Conservation (phyloP, 1,140 invertebrate species). For the Drosophila sp. region DNA sequence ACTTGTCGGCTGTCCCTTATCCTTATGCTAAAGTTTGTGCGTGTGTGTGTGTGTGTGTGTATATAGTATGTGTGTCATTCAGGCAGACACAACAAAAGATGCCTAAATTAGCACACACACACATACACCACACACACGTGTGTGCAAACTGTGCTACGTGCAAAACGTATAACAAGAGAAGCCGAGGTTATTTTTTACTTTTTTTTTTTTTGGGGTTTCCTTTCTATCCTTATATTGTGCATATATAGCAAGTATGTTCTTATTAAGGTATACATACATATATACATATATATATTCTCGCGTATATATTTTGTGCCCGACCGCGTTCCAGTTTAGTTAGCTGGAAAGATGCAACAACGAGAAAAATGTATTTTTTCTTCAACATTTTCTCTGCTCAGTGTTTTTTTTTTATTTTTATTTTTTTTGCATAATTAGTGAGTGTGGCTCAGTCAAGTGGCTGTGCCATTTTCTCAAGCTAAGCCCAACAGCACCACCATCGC, state of each 20-base stretch:
- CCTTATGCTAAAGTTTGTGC: background rate
- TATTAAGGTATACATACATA: background rate
- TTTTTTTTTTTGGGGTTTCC: constrained; percentile 34
- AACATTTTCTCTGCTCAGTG: background rate
- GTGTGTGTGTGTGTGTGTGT: constrained; percentile 14
- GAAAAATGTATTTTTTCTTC: constrained; percentile 38
- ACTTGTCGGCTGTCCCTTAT: constrained; percentile 2
- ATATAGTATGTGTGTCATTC: constrained; percentile 50
- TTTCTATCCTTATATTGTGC: constrained; percentile 10
- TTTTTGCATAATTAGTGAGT: constrained; percentile 77
- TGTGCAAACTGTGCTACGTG: constrained; percentile 47
- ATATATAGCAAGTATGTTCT: constrained; percentile 7
- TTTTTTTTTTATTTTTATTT: constrained; percentile 16
- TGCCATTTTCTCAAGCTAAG: constrained; percentile 72
- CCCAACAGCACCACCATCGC: constrained; percentile 40
- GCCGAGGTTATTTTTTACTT: constrained; percentile 49
- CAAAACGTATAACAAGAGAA: constrained; percentile 45
- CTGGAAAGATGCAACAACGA: constrained; percentile 51
- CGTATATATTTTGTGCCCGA: constrained; percentile 36
- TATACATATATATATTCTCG: background rate
- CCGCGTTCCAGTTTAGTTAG: constrained; percentile 65
- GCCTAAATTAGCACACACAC: constrained; percentile 70
- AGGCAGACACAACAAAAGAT: constrained; percentile 62
- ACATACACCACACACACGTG: constrained; percentile 23
- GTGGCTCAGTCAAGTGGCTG: constrained; percentile 74